These are phyloP conservation scores for Blastomussa wellsi DNA, from an alignment of 92 coral and sea anemone genomes.

Conservation along the genomic window DNA sequence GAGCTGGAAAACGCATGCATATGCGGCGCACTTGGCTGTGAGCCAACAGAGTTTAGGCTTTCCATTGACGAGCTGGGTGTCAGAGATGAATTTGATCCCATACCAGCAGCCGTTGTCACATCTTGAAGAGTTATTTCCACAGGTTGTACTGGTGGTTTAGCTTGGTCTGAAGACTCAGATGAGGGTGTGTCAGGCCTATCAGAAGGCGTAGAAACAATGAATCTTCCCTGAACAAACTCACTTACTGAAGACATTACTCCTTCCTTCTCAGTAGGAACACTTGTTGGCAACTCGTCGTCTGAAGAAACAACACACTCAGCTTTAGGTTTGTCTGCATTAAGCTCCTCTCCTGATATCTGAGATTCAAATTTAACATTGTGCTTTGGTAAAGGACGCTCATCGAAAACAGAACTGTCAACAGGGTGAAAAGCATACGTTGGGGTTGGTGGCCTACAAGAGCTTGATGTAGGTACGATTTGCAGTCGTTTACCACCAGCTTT, in stretches of 20 bases:
- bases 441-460: conserved; percentile 6
- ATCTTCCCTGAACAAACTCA: conserved; percentile 42
- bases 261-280: conserved; percentile 9
- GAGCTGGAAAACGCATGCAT: conserved; percentile 39
- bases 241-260: neutral
- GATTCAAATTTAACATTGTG: conserved; percentile 24
- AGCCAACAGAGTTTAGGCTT: conserved; percentile 75
- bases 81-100: conserved; percentile 62
- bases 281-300: conserved; percentile 18
- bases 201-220: conserved; percentile 27
- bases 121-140: conserved; percentile 64
- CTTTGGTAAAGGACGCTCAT: neutral
- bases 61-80: conserved; percentile 94
- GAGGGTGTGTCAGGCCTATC: conserved; percentile 39
- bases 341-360: conserved; percentile 40
- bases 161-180: conserved; percentile 34
- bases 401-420: conserved; percentile 23
- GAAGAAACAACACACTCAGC: conserved; percentile 20
- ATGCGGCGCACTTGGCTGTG: conserved; percentile 49
- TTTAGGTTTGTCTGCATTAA: conserved; percentile 14
- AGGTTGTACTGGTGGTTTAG: conserved; percentile 32
- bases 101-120: conserved; percentile 26
- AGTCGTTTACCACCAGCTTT: neutral
- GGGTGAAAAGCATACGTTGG: conserved; percentile 38
- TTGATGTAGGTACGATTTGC: neutral